Evolutionary conservation across 2,888 invertebrate genomes (phyloP).

Genomic region (Dexiosoma caninum): DNA sequence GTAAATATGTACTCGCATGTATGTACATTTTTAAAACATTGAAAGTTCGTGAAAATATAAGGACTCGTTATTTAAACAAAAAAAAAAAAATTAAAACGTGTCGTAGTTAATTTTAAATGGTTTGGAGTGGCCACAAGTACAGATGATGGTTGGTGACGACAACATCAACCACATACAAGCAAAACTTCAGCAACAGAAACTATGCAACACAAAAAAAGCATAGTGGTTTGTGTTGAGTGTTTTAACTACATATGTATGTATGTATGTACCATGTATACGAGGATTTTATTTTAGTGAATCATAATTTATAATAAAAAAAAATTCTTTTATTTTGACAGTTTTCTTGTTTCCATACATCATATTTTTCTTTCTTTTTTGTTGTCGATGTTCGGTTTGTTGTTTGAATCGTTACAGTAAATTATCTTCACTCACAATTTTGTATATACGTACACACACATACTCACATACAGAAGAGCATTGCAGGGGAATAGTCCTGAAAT

Average conservation of each 20-base stretch:
- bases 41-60: slow-evolving; percentile 5
- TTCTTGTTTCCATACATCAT: not conserved
- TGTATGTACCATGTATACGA: no score
- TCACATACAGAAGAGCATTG: not conserved
- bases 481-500: slow-evolving; percentile 22
- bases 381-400: not conserved
- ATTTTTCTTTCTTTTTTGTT: not conserved
- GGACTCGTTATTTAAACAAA: slow-evolving; percentile 37
- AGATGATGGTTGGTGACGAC: slow-evolving; percentile 32
- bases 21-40: not conserved
- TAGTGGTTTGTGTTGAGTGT: slow-evolving; percentile 28
- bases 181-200: slow-evolving; percentile 16
- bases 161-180: not conserved
- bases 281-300: slow-evolving; percentile 43
- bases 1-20: no score
- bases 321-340: no score
- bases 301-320: slow-evolving; percentile 30
- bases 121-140: slow-evolving; percentile 39
- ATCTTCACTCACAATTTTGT: not conserved
- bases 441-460: not conserved
- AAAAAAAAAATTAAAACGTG: slow-evolving; percentile 23
- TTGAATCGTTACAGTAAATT: not conserved
- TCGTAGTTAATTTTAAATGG: slow-evolving; percentile 41
- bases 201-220: slow-evolving; percentile 11
- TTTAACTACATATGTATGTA: slow-evolving; percentile 18